phyloP scores from a whole-genome alignment of 2,888 invertebrate genomes.

The Oscheius sp. region DNA sequence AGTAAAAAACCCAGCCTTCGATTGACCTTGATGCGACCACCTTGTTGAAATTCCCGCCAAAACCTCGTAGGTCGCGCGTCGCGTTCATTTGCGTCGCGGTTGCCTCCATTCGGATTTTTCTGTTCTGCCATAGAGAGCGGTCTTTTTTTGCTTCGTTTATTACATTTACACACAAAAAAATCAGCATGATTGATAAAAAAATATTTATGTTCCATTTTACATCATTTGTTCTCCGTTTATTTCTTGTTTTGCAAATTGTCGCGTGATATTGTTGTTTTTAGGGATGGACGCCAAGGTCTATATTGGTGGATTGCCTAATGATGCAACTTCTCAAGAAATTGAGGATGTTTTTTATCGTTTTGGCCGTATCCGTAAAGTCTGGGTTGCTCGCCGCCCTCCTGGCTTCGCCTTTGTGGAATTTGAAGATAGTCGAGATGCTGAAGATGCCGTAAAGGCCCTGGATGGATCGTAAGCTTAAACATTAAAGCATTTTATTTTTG shows the following conservation, averaged over 20 bases:
- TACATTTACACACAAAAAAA: too few relatives aligned
- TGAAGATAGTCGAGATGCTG: slow-evolving; percentile 80
- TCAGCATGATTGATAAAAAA: too few relatives aligned
- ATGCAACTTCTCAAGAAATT: slow-evolving; percentile 78
- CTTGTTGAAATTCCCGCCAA: too few relatives aligned
- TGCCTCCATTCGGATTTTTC: too few relatives aligned
- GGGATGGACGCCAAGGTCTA: slow-evolving; percentile 80
- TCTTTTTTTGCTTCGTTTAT: too few relatives aligned
- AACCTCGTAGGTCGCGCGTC: too few relatives aligned
- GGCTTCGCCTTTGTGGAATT: slow-evolving; percentile 75
- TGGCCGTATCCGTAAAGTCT: slow-evolving; percentile 87
- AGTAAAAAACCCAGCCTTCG: too few relatives aligned
- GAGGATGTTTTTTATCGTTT: slow-evolving; percentile 88
- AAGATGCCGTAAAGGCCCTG: slow-evolving; percentile 72
- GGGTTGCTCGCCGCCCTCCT: slow-evolving; percentile 92
- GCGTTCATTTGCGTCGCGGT: too few relatives aligned
- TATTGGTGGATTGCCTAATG: slow-evolving; percentile 88
- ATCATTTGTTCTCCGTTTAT: neutral
- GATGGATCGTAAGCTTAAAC: slow-evolving; percentile 78
- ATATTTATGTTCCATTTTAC: too few relatives aligned
- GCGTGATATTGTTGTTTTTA: too few relatives aligned
- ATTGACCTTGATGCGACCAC: too few relatives aligned
- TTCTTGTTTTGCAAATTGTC: neutral
- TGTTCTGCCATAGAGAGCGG: too few relatives aligned
- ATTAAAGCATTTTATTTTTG: slow-evolving; percentile 19